Evolutionary conservation across 1,140 invertebrate genomes (phyloP), one percentile per base, ranked within the genome.

Genomic region (Papilio xuthus): DNA sequence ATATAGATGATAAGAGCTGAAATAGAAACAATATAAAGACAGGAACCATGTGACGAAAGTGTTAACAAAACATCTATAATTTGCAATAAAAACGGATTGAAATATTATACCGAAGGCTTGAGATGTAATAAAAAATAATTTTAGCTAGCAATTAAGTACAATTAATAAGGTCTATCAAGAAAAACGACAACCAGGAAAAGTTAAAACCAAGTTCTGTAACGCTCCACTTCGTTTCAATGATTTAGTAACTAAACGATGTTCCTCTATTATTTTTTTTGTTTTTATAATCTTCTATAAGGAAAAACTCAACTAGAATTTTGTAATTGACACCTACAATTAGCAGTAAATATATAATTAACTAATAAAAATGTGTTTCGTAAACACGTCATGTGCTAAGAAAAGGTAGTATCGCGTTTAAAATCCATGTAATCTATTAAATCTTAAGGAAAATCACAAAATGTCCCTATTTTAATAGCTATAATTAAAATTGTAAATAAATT

Each of bases 221-320:
- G 50, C 50, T 53, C 50, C n/a, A 53, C 18, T 53, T 53, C 18
- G 50, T 53, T 53, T 53, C 50, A 53, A 53, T 53, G 50, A 53
- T 53, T 53, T 53, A 6, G 50, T n/a, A 53, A 20, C 50, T 53
- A n/a, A 53, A 53, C 50, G 50, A 53, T 53, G n/a, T 53, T 18
- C 20, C n/a, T 20, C 50, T 53, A 10, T 53, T 20, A 20, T 53
- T 53, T 53, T n/a, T 9, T 53, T 53, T 53, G 20, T 53, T 20
- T 53, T 53, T 20, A 53, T 53, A 8, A 20, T 53, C 50, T 20
- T 53, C 2, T 53, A n/a, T 0, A 53, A 4, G 20, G 50, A 53
- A 53, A 53, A 20, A 20, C 6, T 53, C 8, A 53, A 53, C 7
- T 9, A 20, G 0, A 20, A 53, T 53, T 20, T 20, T 7, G 6